Evolutionary conservation across 2,888 invertebrate genomes (phyloP), one percentile per base, ranked within the genome.

Genomic region (Metallyticus violacea): DNA sequence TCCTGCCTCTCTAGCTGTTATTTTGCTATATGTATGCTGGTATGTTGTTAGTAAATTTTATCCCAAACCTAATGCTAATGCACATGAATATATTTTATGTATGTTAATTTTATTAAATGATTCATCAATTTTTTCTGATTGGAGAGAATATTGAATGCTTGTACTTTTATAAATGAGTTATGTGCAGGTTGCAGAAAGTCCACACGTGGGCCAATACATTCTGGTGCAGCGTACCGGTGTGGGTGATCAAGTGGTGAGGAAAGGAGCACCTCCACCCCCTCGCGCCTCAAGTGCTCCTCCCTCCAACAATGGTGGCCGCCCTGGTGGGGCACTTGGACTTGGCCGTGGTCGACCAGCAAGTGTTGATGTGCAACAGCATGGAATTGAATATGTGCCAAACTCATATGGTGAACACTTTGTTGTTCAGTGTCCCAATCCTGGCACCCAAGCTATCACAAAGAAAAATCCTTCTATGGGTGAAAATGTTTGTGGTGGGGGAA

Each of bases 281-380:
- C 93, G 97, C 85, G 97, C 97, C 0, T 97, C 97, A 0, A 97
- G 97, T 91, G 97, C 97, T 1, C 97, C 97, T 22, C 96, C 97
- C 15, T 93, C 95, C 82, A 93, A 94, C 87, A 89, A 90, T 82
- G 90, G 90, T 87, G 77, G 89, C 90, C 62, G 90, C 90, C 76
- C 76, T 62, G 85, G 83, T 88, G 93, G 93, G 89, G 93, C 94
- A 88, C 94, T 90, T 91, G 83, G 81, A 25, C 78, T 85, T 88
- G 93, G 93, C 88, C 93, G 94, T 88, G 94, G 95, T 81, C 93
- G 95, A 89, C 95, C 95, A 79, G 95, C 95, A 81, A 95, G 95
- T 89, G 95, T 95, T 1, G 90, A 90, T 81, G 88, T 89, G 62
- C 30, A 29, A n/a, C 76, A 77, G n/a, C 85, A 80, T 7, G 77